phyloP scores from a whole-genome alignment of 1,140 invertebrate genomes.

The Danaus plexippus region DNA sequence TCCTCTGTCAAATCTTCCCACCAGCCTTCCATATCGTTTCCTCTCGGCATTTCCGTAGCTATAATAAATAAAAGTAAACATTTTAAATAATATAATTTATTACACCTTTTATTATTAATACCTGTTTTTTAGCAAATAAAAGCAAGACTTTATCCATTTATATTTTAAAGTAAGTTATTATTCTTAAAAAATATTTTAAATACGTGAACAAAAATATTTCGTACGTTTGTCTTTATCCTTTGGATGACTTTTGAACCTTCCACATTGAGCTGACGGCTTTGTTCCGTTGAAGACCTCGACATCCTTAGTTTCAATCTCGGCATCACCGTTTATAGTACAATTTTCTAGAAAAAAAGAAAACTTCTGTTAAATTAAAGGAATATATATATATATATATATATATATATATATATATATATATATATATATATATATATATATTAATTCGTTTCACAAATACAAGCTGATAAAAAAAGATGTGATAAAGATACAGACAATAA shows the following conservation, averaged over 20 bases:
- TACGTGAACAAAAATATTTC: conserved; percentile 6
- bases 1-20: conserved; percentile 80
- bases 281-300: conserved; percentile 49
- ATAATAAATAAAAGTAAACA: conserved; percentile 6
- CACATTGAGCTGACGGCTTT: conserved; percentile 40
- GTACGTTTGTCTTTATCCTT: conserved; percentile 60
- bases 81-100: too few relatives aligned
- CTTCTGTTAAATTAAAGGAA: too few relatives aligned
- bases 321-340: conserved; percentile 36
- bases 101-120: too few relatives aligned
- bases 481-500: too few relatives aligned
- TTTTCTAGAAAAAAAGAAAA: conserved; percentile 35
- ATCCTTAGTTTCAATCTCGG: conserved; percentile 34
- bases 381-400: too few relatives aligned
- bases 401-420: too few relatives aligned
- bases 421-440: too few relatives aligned
- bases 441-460: too few relatives aligned
- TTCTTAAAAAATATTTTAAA: too few relatives aligned
- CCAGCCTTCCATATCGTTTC: conserved; percentile 74
- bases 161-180: not conserved
- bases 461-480: too few relatives aligned
- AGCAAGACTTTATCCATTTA: not conserved
- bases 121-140: too few relatives aligned
- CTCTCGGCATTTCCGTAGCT: conserved; percentile 38
- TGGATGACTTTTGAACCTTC: conserved; percentile 56